phyloP scores from a whole-genome alignment of 2,113 vertebrate species.

The Columba livia region DNA sequence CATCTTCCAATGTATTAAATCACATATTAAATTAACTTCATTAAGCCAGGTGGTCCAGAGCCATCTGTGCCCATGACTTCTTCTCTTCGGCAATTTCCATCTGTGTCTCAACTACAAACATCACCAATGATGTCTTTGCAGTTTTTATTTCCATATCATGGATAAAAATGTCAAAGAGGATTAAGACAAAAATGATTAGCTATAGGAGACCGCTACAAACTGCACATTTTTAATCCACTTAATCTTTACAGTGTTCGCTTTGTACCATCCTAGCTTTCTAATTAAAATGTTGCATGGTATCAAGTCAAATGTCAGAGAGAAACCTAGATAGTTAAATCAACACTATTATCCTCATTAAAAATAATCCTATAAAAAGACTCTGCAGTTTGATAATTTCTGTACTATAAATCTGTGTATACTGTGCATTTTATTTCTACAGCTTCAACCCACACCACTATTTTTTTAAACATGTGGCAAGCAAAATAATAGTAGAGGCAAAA shows the following conservation, averaged over 20 bases:
- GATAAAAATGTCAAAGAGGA: background rate
- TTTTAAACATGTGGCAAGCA: background rate
- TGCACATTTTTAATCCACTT: background rate
- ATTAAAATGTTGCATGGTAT: background rate
- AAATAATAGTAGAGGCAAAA: background rate
- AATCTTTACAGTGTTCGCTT: background rate
- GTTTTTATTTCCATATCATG: background rate
- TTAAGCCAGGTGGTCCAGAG: background rate
- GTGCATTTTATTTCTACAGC: background rate
- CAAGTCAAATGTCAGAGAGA: background rate
- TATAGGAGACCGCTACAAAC: background rate
- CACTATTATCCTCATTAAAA: slow-evolving; percentile 3
- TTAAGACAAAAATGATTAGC: background rate
- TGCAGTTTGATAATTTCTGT: background rate
- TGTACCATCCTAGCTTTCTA: background rate
- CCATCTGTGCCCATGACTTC: background rate
- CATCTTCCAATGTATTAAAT: background rate
- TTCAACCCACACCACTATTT: background rate
- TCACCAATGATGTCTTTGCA: background rate
- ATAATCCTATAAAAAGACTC: background rate
- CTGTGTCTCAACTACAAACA: background rate
- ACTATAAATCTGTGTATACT: background rate
- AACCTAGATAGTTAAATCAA: background rate
- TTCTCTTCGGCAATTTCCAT: background rate
- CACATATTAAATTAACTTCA: background rate